Percentiles rank a stretch among this genome's conserved stretches.
phyloP scores from a whole-genome alignment of 2,888 invertebrate genomes.

The Orchestes rusci region DNA sequence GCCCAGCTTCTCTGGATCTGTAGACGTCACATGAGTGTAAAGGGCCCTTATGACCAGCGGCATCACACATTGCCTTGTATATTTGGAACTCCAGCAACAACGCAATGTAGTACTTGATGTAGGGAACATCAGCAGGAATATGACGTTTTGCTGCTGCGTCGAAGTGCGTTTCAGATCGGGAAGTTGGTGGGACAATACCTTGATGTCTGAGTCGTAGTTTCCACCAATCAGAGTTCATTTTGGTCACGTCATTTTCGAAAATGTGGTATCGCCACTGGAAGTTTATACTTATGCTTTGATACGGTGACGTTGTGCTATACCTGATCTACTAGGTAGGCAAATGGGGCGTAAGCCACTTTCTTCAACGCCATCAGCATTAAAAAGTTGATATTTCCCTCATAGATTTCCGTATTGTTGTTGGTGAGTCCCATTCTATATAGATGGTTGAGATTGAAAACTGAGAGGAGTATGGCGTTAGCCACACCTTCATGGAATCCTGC shows the following conservation, averaged over 20 bases:
- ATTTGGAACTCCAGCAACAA: conserved; percentile 81
- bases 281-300: no score
- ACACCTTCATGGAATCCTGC: conserved; percentile 81
- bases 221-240: conserved; percentile 73
- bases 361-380: conserved; percentile 71
- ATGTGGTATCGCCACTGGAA: conserved; percentile 73
- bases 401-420: conserved; percentile 56
- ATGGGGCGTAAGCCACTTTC: conserved; percentile 71
- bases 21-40: conserved; percentile 78
- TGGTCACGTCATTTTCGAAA: conserved; percentile 64
- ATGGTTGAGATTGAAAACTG: conserved; percentile 70
- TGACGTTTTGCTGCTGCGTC: conserved; percentile 82
- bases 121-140: conserved; percentile 65
- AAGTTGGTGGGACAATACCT: conserved; percentile 66
- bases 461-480: conserved; percentile 71
- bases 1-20: conserved; percentile 70
- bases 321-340: conserved; percentile 73
- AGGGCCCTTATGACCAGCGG: conserved; percentile 63
- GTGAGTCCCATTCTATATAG: conserved; percentile 65
- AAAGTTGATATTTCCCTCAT: conserved; percentile 70
- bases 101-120: conserved; percentile 73
- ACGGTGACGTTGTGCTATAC: no score
- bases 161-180: conserved; percentile 66
- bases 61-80: conserved; percentile 68
- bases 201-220: conserved; percentile 62